Evolutionary conservation across 2,888 invertebrate genomes (phyloP), one percentile per base, ranked within the genome.

Genomic region (Pteria penguin): DNA sequence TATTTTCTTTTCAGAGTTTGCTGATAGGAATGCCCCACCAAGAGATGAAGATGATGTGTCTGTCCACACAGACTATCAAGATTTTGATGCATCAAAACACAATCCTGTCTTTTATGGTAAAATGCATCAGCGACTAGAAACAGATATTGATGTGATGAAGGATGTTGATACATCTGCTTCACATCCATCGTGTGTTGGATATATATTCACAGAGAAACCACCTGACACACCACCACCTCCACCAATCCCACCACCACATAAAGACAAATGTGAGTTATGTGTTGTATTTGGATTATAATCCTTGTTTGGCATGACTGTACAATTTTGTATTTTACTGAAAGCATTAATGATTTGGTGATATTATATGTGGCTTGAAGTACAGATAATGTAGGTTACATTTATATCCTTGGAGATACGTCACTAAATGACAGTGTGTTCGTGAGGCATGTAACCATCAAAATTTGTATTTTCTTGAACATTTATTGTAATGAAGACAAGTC

Each of bases 41-140:
- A 75, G 69, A 60, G 88, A 89, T 62, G 89, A 90, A 71, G 89
- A 89, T 78, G 77, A 72, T 18, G 65, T 77, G 29, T 89, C 90
- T 5, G 84, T 89, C 0, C 60, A 82, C 11, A 88, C 89, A 75
- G 88, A 89, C 29, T 87, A 87, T 72, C 76, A 82, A 68, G 87
- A 91, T 74, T 92, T 84, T 86, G 90, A 92, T 83, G 86, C 92
- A 22, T 75, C 88, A 11, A 86, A 82, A 74, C 89, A 90, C 74
- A 87, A 85, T 62, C 91, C 91, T 1, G 91, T 90, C 0, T 91
- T 92, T 72, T 91, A 88, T 85, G 91, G 91, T 2, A 86, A 84
- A 29, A 88, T 91, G 89, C 86, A 87, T 69, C 76, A 84, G 29
- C 76, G 68, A 14, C 78, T 89, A 11, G 68, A 67, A 14, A 61